A percentile compares a stretch with the other conserved stretches of the same genome.
phyloP scores from a whole-genome alignment of 2,888 invertebrate species.

The Acleris laterana region DNA sequence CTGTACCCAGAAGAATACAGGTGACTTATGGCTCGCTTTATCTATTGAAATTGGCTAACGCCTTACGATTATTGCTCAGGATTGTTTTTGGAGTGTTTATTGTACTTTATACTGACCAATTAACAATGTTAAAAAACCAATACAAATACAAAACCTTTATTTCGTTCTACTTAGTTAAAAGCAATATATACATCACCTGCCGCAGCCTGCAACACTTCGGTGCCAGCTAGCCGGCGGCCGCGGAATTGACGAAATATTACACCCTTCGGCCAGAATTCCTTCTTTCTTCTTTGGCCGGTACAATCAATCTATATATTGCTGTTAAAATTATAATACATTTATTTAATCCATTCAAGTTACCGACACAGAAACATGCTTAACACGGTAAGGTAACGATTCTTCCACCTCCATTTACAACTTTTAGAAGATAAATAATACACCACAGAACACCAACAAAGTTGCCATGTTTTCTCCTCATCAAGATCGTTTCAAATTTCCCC shows the following conservation, averaged over 20 bases:
- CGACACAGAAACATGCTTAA: neutral
- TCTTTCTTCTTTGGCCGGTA: too few relatives aligned
- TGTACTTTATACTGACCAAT: neutral
- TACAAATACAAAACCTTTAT: too few relatives aligned
- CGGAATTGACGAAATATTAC: too few relatives aligned
- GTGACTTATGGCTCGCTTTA: slow-evolving; percentile 51
- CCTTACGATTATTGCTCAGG: slow-evolving; percentile 6
- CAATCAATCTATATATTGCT: too few relatives aligned
- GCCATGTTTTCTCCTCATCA: slow-evolving; percentile 70
- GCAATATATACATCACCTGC: too few relatives aligned
- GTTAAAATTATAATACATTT: too few relatives aligned
- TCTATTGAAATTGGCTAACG: slow-evolving; percentile 36
- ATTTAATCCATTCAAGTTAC: neutral
- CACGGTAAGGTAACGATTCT: neutral
- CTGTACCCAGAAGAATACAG: slow-evolving; percentile 78
- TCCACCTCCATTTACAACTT: slow-evolving; percentile 9
- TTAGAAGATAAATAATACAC: slow-evolving; percentile 37
- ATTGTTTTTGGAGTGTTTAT: neutral
- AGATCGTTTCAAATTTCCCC: slow-evolving; percentile 69
- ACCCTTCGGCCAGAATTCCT: too few relatives aligned
- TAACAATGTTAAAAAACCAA: too few relatives aligned
- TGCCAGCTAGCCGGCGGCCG: too few relatives aligned
- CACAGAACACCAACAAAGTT: slow-evolving; percentile 56
- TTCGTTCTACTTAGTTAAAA: too few relatives aligned
- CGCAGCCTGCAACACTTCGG: too few relatives aligned